phyloP scores from a whole-genome alignment of 2,113 vertebrate species.

The Zosterops lateralis region DNA sequence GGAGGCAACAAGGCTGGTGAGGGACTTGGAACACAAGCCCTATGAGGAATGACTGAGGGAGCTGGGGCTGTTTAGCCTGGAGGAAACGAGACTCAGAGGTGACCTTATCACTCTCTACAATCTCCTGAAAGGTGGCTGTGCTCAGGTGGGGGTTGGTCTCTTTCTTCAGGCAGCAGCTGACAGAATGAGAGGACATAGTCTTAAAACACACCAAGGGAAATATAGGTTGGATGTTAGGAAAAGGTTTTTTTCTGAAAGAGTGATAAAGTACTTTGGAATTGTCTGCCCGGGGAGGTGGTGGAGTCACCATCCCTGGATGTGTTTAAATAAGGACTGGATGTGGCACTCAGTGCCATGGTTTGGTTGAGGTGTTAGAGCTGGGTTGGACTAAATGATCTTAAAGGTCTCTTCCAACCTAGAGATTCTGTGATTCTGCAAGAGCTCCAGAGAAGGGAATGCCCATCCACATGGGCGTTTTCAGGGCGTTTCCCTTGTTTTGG shows the following conservation, averaged over 20 bases:
- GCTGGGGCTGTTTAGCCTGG: background rate
- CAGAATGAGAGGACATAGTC: rapidly evolving
- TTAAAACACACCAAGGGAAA: rapidly evolving
- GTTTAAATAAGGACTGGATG: background rate
- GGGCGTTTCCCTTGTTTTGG: background rate
- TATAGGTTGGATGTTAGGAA: rapidly evolving
- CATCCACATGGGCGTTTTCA: background rate
- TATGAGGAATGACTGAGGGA: rapidly evolving
- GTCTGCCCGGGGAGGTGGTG: rapidly evolving
- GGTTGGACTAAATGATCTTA: rapidly evolving
- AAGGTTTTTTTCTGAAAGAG: background rate
- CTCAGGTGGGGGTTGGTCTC: background rate
- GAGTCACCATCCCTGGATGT: background rate
- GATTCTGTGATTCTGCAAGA: background rate
- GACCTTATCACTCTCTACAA: background rate
- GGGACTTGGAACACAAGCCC: background rate
- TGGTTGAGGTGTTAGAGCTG: background rate
- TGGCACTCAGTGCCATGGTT: background rate
- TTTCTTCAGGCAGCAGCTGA: background rate
- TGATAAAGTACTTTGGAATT: background rate
- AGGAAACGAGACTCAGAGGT: background rate
- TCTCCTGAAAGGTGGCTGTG: rapidly evolving
- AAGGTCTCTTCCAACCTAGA: background rate
- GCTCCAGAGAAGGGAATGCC: background rate
- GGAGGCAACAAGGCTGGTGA: background rate